These are phyloP conservation scores for Oriolus oriolus DNA, from an alignment of 2,113 vertebrate species.

Conservation along the genomic window DNA sequence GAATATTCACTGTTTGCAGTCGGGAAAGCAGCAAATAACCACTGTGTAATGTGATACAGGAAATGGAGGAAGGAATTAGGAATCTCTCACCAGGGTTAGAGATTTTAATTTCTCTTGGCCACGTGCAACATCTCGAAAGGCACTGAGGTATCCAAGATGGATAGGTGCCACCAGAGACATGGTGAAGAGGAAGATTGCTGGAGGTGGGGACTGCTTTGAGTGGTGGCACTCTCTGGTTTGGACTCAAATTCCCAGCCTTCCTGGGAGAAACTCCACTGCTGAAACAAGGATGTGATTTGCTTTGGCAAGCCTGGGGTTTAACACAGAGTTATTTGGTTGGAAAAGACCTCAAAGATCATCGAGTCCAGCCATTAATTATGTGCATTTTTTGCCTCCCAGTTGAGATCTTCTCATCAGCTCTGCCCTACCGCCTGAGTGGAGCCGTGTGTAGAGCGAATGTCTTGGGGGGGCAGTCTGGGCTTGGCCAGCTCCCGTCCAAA, in stretches of 20 bases:
- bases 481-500: not conserved
- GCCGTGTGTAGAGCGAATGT: fast-evolving
- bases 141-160: not conserved
- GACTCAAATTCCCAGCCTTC: not conserved
- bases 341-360: not conserved
- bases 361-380: not conserved
- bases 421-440: not conserved
- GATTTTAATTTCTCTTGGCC: not conserved
- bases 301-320: not conserved
- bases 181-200: not conserved
- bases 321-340: not conserved
- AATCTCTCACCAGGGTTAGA: not conserved
- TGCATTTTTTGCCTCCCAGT: not conserved
- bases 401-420: not conserved
- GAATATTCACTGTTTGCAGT: not conserved
- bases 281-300: not conserved
- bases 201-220: not conserved
- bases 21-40: not conserved
- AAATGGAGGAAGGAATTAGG: not conserved
- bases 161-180: not conserved
- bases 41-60: not conserved
- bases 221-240: not conserved
- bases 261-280: not conserved
- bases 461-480: not conserved
- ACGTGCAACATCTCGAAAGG: not conserved